These are phyloP conservation scores for Tragopan temminckii DNA, from an alignment of 2,797 vertebrate species.

Conservation along the genomic window DNA sequence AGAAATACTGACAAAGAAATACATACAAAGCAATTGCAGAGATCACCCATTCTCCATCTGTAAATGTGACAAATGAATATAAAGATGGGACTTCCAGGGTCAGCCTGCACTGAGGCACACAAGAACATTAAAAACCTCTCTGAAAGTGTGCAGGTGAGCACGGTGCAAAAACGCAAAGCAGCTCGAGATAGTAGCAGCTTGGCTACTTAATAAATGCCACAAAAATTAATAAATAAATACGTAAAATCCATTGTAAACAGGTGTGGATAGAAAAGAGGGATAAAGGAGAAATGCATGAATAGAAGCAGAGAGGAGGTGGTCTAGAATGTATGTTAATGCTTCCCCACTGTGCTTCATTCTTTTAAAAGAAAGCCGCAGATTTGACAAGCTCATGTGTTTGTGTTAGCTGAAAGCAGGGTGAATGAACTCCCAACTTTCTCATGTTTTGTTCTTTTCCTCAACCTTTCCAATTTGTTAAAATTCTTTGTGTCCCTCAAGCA, in stretches of 20 bases:
- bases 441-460: neutral
- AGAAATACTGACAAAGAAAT: neutral
- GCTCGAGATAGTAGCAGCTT: neutral
- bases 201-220: neutral
- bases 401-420: neutral
- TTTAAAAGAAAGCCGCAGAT: neutral
- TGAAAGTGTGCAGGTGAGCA: neutral
- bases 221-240: neutral
- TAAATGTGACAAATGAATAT: neutral
- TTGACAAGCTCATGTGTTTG: neutral
- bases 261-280: neutral
- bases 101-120: neutral
- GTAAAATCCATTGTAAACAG: neutral
- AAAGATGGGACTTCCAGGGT: neutral
- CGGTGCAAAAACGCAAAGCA: accelerated
- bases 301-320: neutral
- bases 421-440: slow-evolving; percentile 1
- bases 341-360: neutral
- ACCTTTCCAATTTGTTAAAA: neutral
- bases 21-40: neutral
- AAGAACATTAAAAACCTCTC: neutral
- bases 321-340: neutral
- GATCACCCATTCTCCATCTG: neutral
- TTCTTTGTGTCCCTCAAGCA: neutral
- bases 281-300: neutral